A percentile compares a stretch with the other conserved stretches of the same genome.
Evolutionary conservation across 2,888 invertebrate genomes (phyloP).

Genomic region (Drosophila diplacantha): DNA sequence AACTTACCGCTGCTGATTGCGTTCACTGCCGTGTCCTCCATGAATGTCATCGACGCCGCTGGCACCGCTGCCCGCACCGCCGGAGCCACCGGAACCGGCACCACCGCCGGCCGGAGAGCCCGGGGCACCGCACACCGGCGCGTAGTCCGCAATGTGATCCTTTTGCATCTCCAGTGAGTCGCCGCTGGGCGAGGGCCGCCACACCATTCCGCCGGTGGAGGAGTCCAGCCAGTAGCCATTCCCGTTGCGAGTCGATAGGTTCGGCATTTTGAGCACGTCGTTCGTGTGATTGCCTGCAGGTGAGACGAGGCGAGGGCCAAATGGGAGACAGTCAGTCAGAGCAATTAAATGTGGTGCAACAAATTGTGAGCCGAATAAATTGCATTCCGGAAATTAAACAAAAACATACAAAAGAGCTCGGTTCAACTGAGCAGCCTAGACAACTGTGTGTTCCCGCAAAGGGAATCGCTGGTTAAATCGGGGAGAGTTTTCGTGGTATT

Average conservation of each 20-base stretch:
- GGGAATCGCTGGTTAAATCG: constrained; percentile 1
- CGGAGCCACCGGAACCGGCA: constrained; percentile 45
- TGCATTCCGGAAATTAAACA: constrained; percentile 58
- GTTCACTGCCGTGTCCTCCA: constrained; percentile 65
- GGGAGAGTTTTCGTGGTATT: not conserved
- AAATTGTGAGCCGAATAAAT: constrained; percentile 65
- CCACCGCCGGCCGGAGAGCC: constrained; percentile 48
- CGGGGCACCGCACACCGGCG: constrained; percentile 76
- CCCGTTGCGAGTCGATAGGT: constrained; percentile 76
- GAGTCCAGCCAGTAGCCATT: constrained; percentile 78
- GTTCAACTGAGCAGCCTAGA: constrained; percentile 5
- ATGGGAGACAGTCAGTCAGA: constrained; percentile 44
- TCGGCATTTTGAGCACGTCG: constrained; percentile 78
- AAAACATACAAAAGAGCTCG: constrained; percentile 36
- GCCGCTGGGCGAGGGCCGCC: constrained; percentile 76
- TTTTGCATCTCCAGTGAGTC: constrained; percentile 77
- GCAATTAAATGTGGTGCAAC: constrained; percentile 71
- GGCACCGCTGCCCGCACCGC: constrained; percentile 35
- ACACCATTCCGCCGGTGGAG: constrained; percentile 77
- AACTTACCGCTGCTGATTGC: constrained; percentile 75
- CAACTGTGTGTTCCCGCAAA: constrained; percentile 37
- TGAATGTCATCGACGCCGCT: constrained; percentile 63
- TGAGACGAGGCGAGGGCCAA: constrained; percentile 20
- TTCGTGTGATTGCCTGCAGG: constrained; percentile 77
- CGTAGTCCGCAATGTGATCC: constrained; percentile 78